Percentiles rank a stretch among this genome's conserved stretches.
Conservation (phyloP, 2,797 vertebrate genomes). For the Halcyon smyrnensis region DNA sequence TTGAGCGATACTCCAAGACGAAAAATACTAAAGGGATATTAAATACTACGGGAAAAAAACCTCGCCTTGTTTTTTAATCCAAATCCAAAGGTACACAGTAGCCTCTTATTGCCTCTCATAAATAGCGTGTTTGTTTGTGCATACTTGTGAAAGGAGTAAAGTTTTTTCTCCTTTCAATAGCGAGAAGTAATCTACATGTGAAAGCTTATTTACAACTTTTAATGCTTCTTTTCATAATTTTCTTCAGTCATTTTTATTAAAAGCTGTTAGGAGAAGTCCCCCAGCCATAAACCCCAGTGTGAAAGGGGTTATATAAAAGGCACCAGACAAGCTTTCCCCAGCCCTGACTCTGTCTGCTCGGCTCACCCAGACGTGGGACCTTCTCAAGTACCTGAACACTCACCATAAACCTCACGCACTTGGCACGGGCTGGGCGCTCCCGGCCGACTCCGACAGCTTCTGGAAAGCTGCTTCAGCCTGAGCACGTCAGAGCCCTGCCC, state of each 20-base stretch:
- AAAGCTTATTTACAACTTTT: slow-evolving; percentile 23
- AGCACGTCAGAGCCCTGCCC: not conserved
- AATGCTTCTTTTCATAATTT: slow-evolving; percentile 41
- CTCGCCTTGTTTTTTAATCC: not conserved
- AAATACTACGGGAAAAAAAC: not conserved
- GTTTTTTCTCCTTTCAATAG: not conserved
- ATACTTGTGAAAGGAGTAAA: not conserved
- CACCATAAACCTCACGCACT: rapidly evolving
- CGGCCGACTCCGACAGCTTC: not conserved
- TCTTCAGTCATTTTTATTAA: not conserved
- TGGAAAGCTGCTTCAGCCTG: not conserved
- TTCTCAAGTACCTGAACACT: not conserved
- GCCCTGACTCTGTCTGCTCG: not conserved
- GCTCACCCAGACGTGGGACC: rapidly evolving
- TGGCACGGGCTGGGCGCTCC: not conserved
- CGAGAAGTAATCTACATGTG: not conserved
- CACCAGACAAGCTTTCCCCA: not conserved
- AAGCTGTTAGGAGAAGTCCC: not conserved
- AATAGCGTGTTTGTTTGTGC: not conserved
- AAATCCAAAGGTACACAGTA: not conserved
- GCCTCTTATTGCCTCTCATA: not conserved
- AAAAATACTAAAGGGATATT: slow-evolving; percentile 10
- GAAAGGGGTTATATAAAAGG: not conserved
- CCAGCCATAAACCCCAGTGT: not conserved
- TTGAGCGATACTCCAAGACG: not conserved